Evolutionary conservation across 1,140 invertebrate genomes (phyloP).

Genomic region (Drosophila cardini): DNA sequence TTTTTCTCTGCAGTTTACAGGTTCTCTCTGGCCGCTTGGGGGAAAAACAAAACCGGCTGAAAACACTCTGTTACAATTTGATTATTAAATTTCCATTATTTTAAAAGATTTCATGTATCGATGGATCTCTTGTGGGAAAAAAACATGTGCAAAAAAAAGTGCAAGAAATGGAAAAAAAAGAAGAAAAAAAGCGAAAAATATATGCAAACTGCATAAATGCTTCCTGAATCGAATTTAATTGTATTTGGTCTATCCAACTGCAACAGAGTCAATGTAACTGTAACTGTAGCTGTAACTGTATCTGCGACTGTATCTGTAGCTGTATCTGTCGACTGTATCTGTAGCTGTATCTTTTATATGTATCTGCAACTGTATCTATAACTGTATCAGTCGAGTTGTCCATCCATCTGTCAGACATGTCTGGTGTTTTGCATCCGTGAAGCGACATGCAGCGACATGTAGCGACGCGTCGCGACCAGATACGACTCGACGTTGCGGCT

Average conservation of each 20-base stretch:
- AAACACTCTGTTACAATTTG: conserved; percentile 17
- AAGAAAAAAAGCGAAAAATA: conserved; percentile 40
- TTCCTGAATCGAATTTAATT: conserved; percentile 82
- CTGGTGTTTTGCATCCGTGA: conserved; percentile 33
- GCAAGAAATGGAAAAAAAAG: conserved; percentile 28
- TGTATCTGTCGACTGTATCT: conserved; percentile 25
- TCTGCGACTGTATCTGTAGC: conserved; percentile 22
- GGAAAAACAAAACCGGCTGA: conserved; percentile 16
- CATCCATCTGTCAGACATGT: conserved; percentile 65
- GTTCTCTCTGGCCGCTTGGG: background rate
- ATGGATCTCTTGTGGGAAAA: conserved; percentile 7
- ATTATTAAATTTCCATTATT: conserved; percentile 44
- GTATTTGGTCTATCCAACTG: conserved; percentile 63
- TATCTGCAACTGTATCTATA: conserved; percentile 21
- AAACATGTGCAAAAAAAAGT: conserved; percentile 20
- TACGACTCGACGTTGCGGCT: conserved; percentile 55
- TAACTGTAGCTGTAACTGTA: conserved; percentile 23
- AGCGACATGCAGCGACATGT: background rate
- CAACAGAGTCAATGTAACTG: conserved; percentile 6
- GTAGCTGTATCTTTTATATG: no score
- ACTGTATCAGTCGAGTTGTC: conserved; percentile 55
- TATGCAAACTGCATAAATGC: conserved; percentile 75
- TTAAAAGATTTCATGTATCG: conserved; percentile 28
- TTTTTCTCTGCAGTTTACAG: background rate
- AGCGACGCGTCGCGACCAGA: background rate